Evolutionary conservation across 2,888 invertebrate genomes (phyloP), one percentile per base, ranked within the genome.

Genomic region (Pheosia gnoma): DNA sequence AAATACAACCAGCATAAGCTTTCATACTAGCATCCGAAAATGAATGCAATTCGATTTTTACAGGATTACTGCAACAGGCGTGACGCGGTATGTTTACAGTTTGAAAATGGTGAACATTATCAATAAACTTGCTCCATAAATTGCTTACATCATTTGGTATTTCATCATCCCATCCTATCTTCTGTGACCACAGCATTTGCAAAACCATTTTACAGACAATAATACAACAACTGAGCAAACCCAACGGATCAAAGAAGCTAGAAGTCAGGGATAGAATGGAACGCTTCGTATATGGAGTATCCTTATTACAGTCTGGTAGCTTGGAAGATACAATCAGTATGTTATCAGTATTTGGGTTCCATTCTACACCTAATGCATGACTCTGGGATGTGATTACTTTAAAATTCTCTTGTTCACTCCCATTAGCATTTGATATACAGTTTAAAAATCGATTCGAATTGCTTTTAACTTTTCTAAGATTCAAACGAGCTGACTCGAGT

Each of bases 21-120:
- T 58, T 63, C 51, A 54, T 37, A 8, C 54, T 54, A 0, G 60
- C 59, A 63, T 63, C 63, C 9, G 43, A 57, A 55, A 60, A 63
- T 3, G 58, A 47, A 55, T 60, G 55, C 0, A 63, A 25, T 25
- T 55, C 52, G 8, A 57, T 54, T 8, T 7, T 57, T 52, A 57
- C 57, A 57, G 59, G 57, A 57, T 59, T 52, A 39, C 5, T 6
- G 53, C 59, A 62, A 51, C 37, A 10, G 4, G n/a, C 59, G 45
- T 62, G 25, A 11, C 59, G 11, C 8, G 59, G 59, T 39, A 62
- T 54, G 5, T 47, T 5, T 7, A 58, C 45, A 51, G 57, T 58
- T 49, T 59, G 55, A 1, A 63, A 58, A 41, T 55, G 6, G 6
- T 60, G 10, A 3, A 49, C 57, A 52, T 47, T 59, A 47, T 53